Evolutionary conservation across 2,113 vertebrate species (phyloP).

Genomic region (Bubo blakistoni): DNA sequence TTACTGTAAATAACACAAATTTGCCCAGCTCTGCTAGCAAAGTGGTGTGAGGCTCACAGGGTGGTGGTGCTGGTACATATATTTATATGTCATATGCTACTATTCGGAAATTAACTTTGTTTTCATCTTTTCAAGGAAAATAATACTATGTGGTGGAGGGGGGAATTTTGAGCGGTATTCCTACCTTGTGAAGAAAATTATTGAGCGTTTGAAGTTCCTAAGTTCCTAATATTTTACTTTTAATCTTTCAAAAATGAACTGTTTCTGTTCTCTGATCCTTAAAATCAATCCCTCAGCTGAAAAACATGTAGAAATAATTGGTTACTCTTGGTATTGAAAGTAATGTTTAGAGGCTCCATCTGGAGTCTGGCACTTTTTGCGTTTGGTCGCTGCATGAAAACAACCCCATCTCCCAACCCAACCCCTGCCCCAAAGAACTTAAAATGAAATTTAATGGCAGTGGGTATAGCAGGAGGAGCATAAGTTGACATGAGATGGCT

Average conservation of each 20-base stretch:
- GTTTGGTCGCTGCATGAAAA: background rate
- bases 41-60: background rate
- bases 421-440: background rate
- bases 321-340: background rate
- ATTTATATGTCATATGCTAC: background rate
- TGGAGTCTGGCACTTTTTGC: background rate
- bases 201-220: background rate
- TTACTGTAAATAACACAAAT: background rate
- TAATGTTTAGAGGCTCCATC: background rate
- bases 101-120: background rate
- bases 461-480: background rate
- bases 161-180: background rate
- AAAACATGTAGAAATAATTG: background rate
- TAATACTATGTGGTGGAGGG: background rate
- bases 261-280: background rate
- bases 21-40: background rate
- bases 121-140: background rate
- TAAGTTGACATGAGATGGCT: accelerated
- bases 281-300: background rate
- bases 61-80: background rate
- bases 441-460: background rate
- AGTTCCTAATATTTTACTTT: background rate
- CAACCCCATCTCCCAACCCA: background rate
- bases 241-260: background rate
- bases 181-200: background rate